Evolutionary conservation across 1,140 invertebrate species (phyloP).

Genomic region (Drosophila repleta): DNA sequence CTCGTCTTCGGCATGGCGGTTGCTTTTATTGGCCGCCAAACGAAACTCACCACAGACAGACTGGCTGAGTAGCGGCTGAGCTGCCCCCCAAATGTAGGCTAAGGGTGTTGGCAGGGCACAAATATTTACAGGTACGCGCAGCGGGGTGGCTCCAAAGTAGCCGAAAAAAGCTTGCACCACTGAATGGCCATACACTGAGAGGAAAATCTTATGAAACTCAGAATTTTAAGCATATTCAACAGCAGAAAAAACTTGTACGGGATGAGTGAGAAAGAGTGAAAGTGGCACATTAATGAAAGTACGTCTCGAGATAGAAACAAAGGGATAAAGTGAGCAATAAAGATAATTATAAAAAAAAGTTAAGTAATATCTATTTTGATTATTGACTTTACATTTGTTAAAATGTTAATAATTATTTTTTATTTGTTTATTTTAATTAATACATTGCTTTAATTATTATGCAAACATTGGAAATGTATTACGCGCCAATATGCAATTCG

Average conservation of each 20-base stretch:
- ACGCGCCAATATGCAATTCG: no score
- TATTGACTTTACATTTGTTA: no score
- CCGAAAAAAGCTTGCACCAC: conserved; percentile 35
- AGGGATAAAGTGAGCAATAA: no score
- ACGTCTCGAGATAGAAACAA: no score
- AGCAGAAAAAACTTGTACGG: no score
- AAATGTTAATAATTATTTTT: no score
- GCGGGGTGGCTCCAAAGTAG: conserved; percentile 1
- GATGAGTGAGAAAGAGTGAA: no score
- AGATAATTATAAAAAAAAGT: no score
- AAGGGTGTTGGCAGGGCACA: conserved; percentile 54
- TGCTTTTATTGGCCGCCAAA: conserved; percentile 72
- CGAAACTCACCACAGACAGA: conserved; percentile 65
- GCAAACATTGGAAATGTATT: no score
- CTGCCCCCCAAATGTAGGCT: conserved; percentile 6
- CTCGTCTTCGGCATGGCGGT: conserved; percentile 30
- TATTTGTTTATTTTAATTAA: neutral
- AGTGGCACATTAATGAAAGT: no score
- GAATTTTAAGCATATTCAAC: no score
- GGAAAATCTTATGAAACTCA: neutral
- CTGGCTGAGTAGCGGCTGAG: conserved; percentile 31
- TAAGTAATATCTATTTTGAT: no score
- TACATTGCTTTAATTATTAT: neutral
- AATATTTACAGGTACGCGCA: conserved; percentile 71
- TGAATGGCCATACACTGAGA: neutral